Conservation (phyloP, 2,797 vertebrate species). For the Lacerta agilis region DNA sequence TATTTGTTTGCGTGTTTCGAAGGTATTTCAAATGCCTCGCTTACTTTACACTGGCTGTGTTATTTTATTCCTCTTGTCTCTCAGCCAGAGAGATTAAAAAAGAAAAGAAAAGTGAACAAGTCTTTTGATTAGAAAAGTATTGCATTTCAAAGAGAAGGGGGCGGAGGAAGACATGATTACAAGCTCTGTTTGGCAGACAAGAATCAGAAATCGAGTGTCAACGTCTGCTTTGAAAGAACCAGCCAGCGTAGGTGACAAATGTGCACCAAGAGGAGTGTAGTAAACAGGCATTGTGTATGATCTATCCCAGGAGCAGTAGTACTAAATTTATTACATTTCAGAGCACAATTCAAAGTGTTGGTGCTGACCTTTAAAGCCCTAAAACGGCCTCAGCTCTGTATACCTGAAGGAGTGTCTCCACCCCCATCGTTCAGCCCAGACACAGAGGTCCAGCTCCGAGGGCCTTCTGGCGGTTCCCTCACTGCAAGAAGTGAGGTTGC, state of each 20-base stretch:
- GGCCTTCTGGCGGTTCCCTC: no score
- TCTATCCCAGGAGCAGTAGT: neutral
- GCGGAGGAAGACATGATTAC: rapidly evolving
- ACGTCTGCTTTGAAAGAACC: slow-evolving; percentile 28
- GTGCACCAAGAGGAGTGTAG: slow-evolving; percentile 27
- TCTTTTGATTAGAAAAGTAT: slow-evolving; percentile 33
- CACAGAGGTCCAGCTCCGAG: no score
- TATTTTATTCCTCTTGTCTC: slow-evolving; percentile 41
- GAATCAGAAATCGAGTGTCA: slow-evolving; percentile 23
- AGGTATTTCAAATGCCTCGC: slow-evolving; percentile 42
- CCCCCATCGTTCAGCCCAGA: no score
- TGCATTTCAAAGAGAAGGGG: slow-evolving; percentile 48
- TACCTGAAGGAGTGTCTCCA: no score
- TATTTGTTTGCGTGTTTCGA: slow-evolving; percentile 30
- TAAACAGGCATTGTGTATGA: neutral
- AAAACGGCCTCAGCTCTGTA: no score
- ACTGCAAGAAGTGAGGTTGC: no score
- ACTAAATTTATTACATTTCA: neutral
- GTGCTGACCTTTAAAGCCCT: no score
- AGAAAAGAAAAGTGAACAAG: neutral
- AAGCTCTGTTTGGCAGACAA: slow-evolving; percentile 8
- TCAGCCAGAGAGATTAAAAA: slow-evolving; percentile 22
- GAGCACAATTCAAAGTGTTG: no score
- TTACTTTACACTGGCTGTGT: slow-evolving; percentile 10
- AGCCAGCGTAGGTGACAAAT: neutral